phyloP scores from a whole-genome alignment of 1,140 invertebrate species.

The Ladona fulva region DNA sequence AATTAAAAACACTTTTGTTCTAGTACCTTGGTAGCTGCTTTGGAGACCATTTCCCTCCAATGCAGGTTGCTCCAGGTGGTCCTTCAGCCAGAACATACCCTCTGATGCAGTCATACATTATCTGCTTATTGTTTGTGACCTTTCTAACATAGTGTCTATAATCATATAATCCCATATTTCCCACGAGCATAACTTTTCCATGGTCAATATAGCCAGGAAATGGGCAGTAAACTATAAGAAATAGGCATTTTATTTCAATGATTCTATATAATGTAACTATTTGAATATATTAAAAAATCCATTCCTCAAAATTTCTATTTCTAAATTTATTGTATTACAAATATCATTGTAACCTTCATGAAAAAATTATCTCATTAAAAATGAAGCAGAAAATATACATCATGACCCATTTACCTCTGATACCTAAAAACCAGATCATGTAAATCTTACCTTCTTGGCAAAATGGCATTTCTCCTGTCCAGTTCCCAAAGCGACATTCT shows the following conservation, averaged over 20 bases:
- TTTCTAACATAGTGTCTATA: constrained; percentile 92
- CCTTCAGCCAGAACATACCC: constrained; percentile 79
- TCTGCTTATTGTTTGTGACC: constrained; percentile 85
- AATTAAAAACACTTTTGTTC: too few species aligned
- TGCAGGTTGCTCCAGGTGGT: constrained; percentile 85
- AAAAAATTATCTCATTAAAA: too few species aligned
- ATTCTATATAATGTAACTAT: constrained; percentile 10
- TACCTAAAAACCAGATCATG: background rate
- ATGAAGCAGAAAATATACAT: too few species aligned
- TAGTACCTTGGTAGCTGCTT: constrained; percentile 56
- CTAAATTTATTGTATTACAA: too few species aligned
- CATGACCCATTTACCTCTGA: background rate
- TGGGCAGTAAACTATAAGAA: constrained; percentile 74
- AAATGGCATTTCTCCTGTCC: constrained; percentile 75
- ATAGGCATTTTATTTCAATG: constrained; percentile 11
- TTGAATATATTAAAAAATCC: background rate
- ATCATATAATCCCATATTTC: constrained; percentile 95
- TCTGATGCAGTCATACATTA: constrained; percentile 92
- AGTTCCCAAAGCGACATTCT: constrained; percentile 85
- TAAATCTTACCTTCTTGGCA: constrained; percentile 65
- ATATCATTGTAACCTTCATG: too few species aligned
- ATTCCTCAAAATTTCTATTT: background rate
- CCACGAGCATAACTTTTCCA: constrained; percentile 87
- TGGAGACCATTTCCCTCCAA: constrained; percentile 82
- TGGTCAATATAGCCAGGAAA: constrained; percentile 86